These are phyloP conservation scores for Elgaria multicarinata DNA, from an alignment of 2,113 vertebrate species.

Conservation along the genomic window DNA sequence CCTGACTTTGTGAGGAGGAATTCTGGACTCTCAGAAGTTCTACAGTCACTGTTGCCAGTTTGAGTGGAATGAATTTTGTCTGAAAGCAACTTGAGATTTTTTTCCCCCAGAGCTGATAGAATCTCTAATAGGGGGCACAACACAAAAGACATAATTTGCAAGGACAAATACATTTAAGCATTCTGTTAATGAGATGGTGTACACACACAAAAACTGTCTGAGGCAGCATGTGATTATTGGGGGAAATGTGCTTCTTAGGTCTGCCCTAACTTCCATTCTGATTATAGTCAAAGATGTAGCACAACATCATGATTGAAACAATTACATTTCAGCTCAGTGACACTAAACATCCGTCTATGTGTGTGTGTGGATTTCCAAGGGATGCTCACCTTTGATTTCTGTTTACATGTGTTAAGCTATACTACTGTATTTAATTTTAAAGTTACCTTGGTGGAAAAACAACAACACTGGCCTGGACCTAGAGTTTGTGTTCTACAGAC, in stretches of 20 bases:
- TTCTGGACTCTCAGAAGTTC: slow-evolving; percentile 70
- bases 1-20: slow-evolving; percentile 44
- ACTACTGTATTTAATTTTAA: neutral
- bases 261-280: slow-evolving; percentile 32
- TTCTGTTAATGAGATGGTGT: neutral
- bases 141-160: neutral
- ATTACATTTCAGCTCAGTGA: neutral
- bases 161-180: slow-evolving; percentile 38
- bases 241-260: slow-evolving; percentile 25
- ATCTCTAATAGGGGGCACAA: slow-evolving; percentile 16
- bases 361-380: slow-evolving; percentile 19
- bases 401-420: neutral
- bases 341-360: neutral
- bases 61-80: slow-evolving; percentile 43
- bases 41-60: slow-evolving; percentile 69
- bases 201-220: slow-evolving; percentile 34
- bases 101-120: slow-evolving; percentile 10
- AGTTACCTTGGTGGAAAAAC: neutral
- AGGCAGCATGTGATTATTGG: slow-evolving; percentile 12
- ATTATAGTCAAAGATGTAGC: neutral
- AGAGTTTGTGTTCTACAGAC: neutral
- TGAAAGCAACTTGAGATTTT: slow-evolving; percentile 31
- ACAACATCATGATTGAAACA: slow-evolving; percentile 14
- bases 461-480: neutral
- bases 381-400: neutral